These are phyloP conservation scores for Elaphurus davidianus DNA, from an alignment of 2,113 vertebrate genomes.

Conservation along the genomic window DNA sequence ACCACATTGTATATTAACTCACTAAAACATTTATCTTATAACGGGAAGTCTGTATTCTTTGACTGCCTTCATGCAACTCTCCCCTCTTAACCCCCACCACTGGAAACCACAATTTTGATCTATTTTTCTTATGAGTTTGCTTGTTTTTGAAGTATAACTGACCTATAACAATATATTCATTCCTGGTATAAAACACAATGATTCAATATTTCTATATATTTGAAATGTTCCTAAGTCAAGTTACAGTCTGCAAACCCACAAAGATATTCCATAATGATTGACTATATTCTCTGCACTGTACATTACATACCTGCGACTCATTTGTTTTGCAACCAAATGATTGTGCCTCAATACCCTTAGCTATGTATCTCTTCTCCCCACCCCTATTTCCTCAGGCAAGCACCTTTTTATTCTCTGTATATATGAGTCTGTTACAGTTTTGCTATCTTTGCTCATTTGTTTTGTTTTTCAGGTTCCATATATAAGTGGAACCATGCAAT, in stretches of 20 bases:
- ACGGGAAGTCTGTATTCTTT: background rate
- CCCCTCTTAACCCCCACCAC: rapidly evolving
- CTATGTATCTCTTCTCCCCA: background rate
- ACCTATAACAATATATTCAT: background rate
- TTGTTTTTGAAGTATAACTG: background rate
- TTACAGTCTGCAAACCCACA: background rate
- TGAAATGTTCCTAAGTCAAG: background rate
- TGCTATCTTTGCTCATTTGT: background rate
- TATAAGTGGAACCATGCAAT: background rate
- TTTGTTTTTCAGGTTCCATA: background rate
- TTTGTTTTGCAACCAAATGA: background rate
- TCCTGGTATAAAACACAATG: background rate
- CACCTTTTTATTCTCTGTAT: background rate
- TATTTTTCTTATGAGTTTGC: background rate
- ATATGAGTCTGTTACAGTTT: background rate
- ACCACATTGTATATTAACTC: background rate
- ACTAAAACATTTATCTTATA: background rate
- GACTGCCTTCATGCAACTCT: background rate
- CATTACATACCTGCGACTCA: background rate
- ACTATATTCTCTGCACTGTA: background rate
- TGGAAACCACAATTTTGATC: background rate
- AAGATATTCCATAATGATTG: background rate
- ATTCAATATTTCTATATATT: background rate
- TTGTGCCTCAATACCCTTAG: background rate
- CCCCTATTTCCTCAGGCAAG: background rate